phyloP scores from a whole-genome alignment of 2,888 invertebrate species.

The Epinotia bilunana region DNA sequence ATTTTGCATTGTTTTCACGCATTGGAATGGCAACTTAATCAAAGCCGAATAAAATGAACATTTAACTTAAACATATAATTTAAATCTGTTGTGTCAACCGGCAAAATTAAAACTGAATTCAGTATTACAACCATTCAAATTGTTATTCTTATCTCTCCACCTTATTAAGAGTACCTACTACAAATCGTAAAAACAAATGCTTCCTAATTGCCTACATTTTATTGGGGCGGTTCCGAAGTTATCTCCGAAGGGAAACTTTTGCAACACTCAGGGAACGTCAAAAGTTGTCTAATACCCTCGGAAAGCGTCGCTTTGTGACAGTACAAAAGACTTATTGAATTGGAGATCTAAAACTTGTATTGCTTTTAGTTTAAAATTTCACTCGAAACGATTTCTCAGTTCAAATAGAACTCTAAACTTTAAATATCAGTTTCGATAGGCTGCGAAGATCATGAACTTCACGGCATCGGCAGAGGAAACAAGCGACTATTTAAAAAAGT shows the following conservation, averaged over 20 bases:
- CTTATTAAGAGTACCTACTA: conserved; percentile 24
- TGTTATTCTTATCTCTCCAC: conserved; percentile 17
- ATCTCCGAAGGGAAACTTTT: conserved; percentile 54
- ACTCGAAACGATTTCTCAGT: conserved; percentile 51
- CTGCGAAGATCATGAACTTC: not conserved
- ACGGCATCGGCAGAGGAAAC: not conserved
- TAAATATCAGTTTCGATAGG: conserved; percentile 9
- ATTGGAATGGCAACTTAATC: conserved; percentile 20
- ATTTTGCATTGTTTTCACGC: conserved; percentile 19
- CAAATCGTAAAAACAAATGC: conserved; percentile 45
- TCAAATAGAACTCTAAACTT: conserved; percentile 23
- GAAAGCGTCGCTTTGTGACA: conserved; percentile 63
- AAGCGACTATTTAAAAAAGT: not conserved
- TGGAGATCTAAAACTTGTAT: conserved; percentile 56
- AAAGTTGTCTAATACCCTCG: conserved; percentile 70
- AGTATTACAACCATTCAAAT: conserved; percentile 21
- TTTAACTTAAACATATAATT: not conserved
- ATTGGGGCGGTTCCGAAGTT: conserved; percentile 45
- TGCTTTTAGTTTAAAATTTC: conserved; percentile 66
- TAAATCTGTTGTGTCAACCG: not conserved
- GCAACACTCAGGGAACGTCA: conserved; percentile 61
- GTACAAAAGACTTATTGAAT: conserved; percentile 56
- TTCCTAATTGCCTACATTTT: conserved; percentile 52
- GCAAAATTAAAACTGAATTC: conserved; percentile 4
- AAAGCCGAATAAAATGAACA: not conserved